Percentiles rank a stretch among this genome's conserved stretches.
Evolutionary conservation across 2,888 invertebrate genomes (phyloP).

Genomic region (Troglohyphantes excavatus): DNA sequence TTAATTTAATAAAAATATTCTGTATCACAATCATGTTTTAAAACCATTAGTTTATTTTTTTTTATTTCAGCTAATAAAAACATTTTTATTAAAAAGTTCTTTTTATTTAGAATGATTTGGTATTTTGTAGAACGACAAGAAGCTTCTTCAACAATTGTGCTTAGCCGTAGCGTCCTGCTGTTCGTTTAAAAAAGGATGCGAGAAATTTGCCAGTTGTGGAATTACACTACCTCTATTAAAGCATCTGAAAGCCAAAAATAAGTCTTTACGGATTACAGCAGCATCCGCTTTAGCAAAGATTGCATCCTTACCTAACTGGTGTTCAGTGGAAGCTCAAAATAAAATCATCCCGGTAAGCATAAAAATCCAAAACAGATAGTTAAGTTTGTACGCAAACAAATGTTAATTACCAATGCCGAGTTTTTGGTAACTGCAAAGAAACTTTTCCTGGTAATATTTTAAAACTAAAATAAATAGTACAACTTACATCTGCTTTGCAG

Average conservation of each 20-base stretch:
- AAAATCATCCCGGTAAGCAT: constrained; percentile 66
- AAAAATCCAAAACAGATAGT: too few relatives aligned
- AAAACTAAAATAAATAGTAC: too few relatives aligned
- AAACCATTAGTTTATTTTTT: too few relatives aligned
- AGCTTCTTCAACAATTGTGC: constrained; percentile 68
- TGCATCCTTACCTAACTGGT: constrained; percentile 63
- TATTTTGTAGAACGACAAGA: constrained; percentile 56
- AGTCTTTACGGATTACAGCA: constrained; percentile 51
- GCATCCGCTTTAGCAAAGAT: constrained; percentile 58
- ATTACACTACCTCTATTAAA: constrained; percentile 49
- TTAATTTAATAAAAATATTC: too few relatives aligned
- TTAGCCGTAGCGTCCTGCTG: constrained; percentile 68
- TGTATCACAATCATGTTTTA: too few relatives aligned
- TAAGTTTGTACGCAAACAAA: too few relatives aligned
- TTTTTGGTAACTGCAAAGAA: too few relatives aligned
- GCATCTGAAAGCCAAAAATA: constrained; percentile 56
- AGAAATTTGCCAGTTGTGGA: constrained; percentile 69
- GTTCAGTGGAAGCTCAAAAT: constrained; percentile 28
- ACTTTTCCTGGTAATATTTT: too few relatives aligned
- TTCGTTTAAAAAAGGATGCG: constrained; percentile 68
- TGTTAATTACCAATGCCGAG: too few relatives aligned
- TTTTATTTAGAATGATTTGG: background rate
- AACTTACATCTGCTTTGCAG: too few relatives aligned
- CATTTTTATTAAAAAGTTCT: too few relatives aligned
- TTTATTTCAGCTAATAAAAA: too few relatives aligned